These are phyloP conservation scores for Drosophila phalerata DNA, from an alignment of 2,888 invertebrate genomes.

Conservation along the genomic window DNA sequence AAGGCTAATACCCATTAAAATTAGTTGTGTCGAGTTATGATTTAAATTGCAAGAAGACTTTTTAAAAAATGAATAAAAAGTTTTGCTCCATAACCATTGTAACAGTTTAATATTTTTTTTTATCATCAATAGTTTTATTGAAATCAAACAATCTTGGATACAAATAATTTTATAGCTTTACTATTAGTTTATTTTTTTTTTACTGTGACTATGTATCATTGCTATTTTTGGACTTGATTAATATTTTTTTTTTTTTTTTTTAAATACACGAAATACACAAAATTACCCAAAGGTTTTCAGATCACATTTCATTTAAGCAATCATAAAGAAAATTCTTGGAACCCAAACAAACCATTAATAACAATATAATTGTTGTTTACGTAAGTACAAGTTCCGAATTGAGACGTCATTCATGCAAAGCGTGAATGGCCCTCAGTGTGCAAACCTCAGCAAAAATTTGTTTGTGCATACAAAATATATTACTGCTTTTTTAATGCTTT, in stretches of 20 bases:
- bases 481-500: conserved; percentile 15
- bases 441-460: conserved; percentile 36
- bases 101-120: no score
- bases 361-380: conserved; percentile 9
- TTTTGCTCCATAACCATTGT: no score
- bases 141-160: no score
- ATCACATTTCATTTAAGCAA: neutral
- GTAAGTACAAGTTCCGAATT: conserved; percentile 37
- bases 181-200: no score
- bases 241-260: neutral
- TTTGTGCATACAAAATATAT: conserved; percentile 28
- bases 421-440: conserved; percentile 52
- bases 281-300: neutral
- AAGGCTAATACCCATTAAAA: no score
- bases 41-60: no score
- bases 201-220: no score
- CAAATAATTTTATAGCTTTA: no score
- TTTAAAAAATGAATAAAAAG: no score
- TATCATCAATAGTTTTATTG: no score
- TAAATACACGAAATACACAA: neutral
- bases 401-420: conserved; percentile 57
- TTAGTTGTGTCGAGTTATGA: no score
- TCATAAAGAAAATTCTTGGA: neutral
- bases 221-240: neutral
- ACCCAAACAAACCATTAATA: conserved; percentile 5